phyloP scores from a whole-genome alignment of 2,797 vertebrate genomes.

The Parotocinclus haroldoi region DNA sequence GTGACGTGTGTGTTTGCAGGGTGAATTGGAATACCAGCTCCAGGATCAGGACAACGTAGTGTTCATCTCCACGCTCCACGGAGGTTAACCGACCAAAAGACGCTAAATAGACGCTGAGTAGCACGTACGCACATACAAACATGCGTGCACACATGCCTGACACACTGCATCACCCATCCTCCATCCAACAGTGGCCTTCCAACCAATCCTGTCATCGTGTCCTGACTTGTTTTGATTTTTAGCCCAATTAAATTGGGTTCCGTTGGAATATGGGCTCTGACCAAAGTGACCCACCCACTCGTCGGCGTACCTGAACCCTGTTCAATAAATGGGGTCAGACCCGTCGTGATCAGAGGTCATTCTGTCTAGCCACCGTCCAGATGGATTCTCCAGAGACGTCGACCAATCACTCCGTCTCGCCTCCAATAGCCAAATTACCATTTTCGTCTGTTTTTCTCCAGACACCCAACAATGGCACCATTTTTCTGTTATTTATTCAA shows the following conservation, averaged over 20 bases:
- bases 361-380: constrained; percentile 53
- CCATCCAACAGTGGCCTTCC: constrained; percentile 3
- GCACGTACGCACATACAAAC: not conserved
- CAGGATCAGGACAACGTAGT: constrained; percentile 89
- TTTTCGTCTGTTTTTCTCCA: constrained; percentile 15
- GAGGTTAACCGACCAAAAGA: constrained; percentile 72
- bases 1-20: constrained; percentile 66
- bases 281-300: not conserved
- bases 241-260: not conserved
- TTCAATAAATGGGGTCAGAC: constrained; percentile 35
- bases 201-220: constrained; percentile 28
- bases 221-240: constrained; percentile 47
- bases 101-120: not conserved
- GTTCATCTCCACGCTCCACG: constrained; percentile 96
- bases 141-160: not conserved
- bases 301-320: constrained; percentile 18
- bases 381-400: constrained; percentile 48
- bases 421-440: constrained; percentile 26
- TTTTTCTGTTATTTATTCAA: not conserved
- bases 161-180: constrained; percentile 22
- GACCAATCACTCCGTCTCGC: constrained; percentile 29
- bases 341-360: constrained; percentile 41
- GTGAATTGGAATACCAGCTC: constrained; percentile 90
- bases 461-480: not conserved
- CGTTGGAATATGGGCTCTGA: not conserved